Conservation (phyloP, 2,888 invertebrate species). For the Calephelis perditalis region DNA sequence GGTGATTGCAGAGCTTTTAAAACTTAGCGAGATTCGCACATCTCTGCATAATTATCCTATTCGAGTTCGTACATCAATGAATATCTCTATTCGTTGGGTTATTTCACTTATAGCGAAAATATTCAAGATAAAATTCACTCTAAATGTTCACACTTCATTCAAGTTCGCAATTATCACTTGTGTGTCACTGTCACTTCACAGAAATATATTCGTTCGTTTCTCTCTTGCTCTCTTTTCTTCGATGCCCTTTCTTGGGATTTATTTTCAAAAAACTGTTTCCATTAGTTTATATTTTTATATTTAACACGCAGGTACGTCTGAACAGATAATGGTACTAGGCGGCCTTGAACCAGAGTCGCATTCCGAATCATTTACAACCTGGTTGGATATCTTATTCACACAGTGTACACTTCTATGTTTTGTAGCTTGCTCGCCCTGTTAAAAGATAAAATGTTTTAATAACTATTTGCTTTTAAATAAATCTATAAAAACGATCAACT, state of each 20-base stretch:
- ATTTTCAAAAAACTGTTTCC: neutral
- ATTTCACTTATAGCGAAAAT: slow-evolving; percentile 43
- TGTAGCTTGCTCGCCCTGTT: slow-evolving; percentile 74
- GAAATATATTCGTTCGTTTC: slow-evolving; percentile 11
- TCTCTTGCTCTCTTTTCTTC: neutral
- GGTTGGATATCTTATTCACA: slow-evolving; percentile 84
- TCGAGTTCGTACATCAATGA: slow-evolving; percentile 55
- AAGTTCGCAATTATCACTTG: slow-evolving; percentile 17
- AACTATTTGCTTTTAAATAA: neutral
- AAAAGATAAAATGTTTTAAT: slow-evolving; percentile 18
- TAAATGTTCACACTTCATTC: slow-evolving; percentile 31
- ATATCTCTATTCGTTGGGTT: slow-evolving; percentile 71
- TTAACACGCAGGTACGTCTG: slow-evolving; percentile 66
- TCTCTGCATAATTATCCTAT: slow-evolving; percentile 48
- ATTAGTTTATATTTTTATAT: slow-evolving; percentile 15
- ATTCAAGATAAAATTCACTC: slow-evolving; percentile 43
- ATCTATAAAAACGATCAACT: too few relatives aligned
- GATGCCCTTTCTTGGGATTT: neutral
- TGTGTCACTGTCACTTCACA: slow-evolving; percentile 13
- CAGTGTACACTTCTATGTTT: slow-evolving; percentile 85
- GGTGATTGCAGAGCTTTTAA: slow-evolving; percentile 48
- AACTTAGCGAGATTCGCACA: slow-evolving; percentile 61
- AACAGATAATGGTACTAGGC: slow-evolving; percentile 81
- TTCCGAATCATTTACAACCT: slow-evolving; percentile 84
- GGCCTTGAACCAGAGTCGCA: slow-evolving; percentile 84